phyloP scores from a whole-genome alignment of 2,888 invertebrate species.

The Aethes cnicana region DNA sequence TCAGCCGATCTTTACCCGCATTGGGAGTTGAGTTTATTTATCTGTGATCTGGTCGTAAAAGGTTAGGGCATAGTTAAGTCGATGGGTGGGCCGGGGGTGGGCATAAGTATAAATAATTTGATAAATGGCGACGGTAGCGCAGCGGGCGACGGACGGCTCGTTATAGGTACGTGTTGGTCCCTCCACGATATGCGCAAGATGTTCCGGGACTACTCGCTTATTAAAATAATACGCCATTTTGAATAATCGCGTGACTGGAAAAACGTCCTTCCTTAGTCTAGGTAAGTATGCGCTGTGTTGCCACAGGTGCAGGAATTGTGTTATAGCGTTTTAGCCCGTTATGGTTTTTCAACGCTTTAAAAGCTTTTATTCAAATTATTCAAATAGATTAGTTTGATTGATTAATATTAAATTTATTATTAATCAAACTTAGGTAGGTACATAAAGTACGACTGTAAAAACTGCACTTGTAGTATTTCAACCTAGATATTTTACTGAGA shows the following conservation, averaged over 20 bases:
- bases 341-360: background rate
- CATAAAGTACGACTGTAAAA: background rate
- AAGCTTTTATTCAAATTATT: background rate
- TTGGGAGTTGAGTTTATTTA: conserved; percentile 5
- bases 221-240: conserved; percentile 24
- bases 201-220: conserved; percentile 22
- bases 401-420: background rate
- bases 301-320: background rate
- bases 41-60: conserved; percentile 12
- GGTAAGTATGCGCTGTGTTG: conserved; percentile 1
- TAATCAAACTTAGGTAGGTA: background rate
- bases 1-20: conserved; percentile 3
- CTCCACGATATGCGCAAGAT: conserved; percentile 27
- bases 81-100: conserved; percentile 36
- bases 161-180: conserved; percentile 44
- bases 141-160: conserved; percentile 57
- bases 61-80: conserved; percentile 23
- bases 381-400: background rate
- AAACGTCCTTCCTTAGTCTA: conserved; percentile 4
- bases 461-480: background rate
- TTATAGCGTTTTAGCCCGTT: background rate
- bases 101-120: conserved; percentile 68
- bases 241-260: background rate
- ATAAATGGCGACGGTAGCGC: conserved; percentile 66
- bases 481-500: too few species aligned